Base-by-base conservation (phyloP, 2,797 vertebrate genomes). In the Lepidocolaptes lacrymiger region DNA sequence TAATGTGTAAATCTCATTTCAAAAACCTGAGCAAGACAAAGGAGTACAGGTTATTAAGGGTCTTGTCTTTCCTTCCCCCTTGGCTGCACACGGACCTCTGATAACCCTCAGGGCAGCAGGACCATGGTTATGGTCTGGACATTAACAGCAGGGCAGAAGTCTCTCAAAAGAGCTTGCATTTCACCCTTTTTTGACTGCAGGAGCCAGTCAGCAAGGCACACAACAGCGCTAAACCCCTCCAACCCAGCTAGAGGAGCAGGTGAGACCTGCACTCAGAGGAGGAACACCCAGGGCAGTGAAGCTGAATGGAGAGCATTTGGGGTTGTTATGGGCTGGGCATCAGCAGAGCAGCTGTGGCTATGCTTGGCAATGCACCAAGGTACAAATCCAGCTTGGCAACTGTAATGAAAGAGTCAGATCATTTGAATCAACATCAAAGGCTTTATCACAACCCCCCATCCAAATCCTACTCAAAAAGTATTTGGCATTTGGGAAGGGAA, bases 121-220 rank as follows among this genome's bases (percentile, higher is more conserved):
- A n/a, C 49, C 24, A 2, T 7, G 7, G 18, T 67, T 68, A 43
- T 6, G 7, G 63, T 27, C 20, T 39, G 44, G 41, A 46, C 17
- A n/a, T 32, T 14, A 64, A 36, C 0, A 0, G 36, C 0, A 59
- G 43, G 71, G 44, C 24, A 71, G 26, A 52, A 81, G 34, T 27
- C 34, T 80, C 77, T 71, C 20, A 19, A 19, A 85, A 54, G 34
- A 3, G 7, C 12, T 91, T 49, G 15, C 19, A 16, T 91, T 72
- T 75, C 43, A 11, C n/a, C 30, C 32, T 3, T 80, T 61, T 67
- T 30, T 0, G 0, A 10, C 36, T 51, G 32, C 76, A 85, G 80
- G 15, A 86, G 58, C 15, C 34, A 20, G 44, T 28, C 58, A 73
- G 27, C 18, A 26, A 44, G 22, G 24, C 69, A 68, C 46, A 8